Evolutionary conservation across 2,113 vertebrate genomes (phyloP), one percentile per base, ranked within the genome.

Genomic region (Plecotus auritus): DNA sequence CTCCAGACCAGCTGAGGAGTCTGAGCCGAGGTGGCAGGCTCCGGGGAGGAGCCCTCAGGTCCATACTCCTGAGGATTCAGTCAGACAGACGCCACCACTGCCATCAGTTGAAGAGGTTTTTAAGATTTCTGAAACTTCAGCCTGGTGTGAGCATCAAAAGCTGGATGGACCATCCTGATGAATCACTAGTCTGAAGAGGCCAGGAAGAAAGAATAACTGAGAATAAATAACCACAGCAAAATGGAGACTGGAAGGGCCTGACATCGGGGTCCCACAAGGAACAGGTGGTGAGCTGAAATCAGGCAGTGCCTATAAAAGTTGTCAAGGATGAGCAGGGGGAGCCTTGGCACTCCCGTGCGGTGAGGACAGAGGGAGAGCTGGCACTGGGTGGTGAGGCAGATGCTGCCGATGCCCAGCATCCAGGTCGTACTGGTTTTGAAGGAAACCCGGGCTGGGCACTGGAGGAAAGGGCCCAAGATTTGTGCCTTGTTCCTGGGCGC

Each of bases 331-430:
- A 40, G 35, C 5, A 59, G 22, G 40, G 8, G 16, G n/a, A 30
- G 23, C 4, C 37, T 14, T 0, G 17, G 49, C 2, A 23, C 18
- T 20, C 51, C 47, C 17, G 2, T 26, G 42, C 2, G 0, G 30
- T 9, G 64, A 64, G 10, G 30, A 61, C n/a, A 37, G 80, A n/a
- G 67, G 13, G 5, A 26, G 3, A 9, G 13, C 10, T 2, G 6
- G 5, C 45, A 23, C 17, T 23, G 2, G 7, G 22, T 2, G 12
- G 9, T 7, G 35, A 28, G 7, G 42, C 26, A 10, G 70, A 61
- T 30, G 28, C 18, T 18, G 32, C 32, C 13, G 11, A 3, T 3
- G 20, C 3, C 10, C 26, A 51, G 91, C 42, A 73, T 32, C 67
- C 26, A 30, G 37, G 37, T 16, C 64, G 10, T 40, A 12, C 61